Evolutionary conservation across 2,888 invertebrate species (phyloP), one percentile per base, ranked within the genome.

Genomic region (Trissolcus brochymenae): DNA sequence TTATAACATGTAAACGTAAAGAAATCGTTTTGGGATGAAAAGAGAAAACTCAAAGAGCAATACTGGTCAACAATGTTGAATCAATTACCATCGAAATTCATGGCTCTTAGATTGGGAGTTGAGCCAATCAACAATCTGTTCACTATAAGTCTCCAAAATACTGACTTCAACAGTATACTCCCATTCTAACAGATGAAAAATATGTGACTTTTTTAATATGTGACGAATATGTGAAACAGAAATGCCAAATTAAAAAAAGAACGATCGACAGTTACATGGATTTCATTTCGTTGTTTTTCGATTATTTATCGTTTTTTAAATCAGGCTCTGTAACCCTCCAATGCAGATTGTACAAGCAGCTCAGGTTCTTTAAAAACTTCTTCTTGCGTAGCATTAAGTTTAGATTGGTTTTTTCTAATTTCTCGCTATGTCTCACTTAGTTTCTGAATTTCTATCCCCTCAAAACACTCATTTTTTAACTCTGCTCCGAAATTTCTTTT

Each of bases 291-390:
- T 16, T 21, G 11, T 51, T 46, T 0, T 16, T 6, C 1, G 11
- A 1, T 6, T 46, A 46, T 11, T 14, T 6, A 96, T 94, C 0
- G 96, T 94, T 76, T 96, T 90, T 0, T 96, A 96, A 82, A 97
- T 96, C 88, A 97, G 3, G 96, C 95, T 90, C 96, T 95, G 86
- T 95, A 97, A 0, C 95, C 95, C 90, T 97, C 96, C 57, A 97
- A 88, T 0, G 96, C 95, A 1, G 95, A 95, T 89, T 96, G 96
- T 1, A 96, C 95, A 81, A 97, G 91, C 64, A 95, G 93, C 0
- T 94, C 93, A 1, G 97, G 93, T 89, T 97, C 96, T 84, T 94
- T 93, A 89, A 97, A 98, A 0, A 97, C 92, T 84, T 94, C 93
- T 67, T 91, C 92, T 87, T 97, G 97, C 0, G 91, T 90, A 6